Conservation (phyloP, 1,140 invertebrate species). For the Euglossa dilemma region DNA sequence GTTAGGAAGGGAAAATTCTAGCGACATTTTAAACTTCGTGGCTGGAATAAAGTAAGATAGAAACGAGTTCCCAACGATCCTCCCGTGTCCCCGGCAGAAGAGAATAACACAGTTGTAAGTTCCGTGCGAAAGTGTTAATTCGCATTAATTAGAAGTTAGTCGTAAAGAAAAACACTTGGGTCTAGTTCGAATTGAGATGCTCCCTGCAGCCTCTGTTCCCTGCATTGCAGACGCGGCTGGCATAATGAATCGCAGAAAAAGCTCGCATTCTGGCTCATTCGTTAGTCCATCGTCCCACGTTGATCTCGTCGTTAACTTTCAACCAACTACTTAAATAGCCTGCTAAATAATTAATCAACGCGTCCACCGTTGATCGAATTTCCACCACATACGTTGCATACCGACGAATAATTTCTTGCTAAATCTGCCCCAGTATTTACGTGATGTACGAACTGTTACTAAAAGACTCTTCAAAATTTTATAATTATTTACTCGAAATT, state of each 20-base stretch:
- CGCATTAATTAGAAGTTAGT: background rate
- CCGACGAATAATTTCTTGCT: no score
- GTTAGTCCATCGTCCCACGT: background rate
- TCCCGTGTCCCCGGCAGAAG: no score
- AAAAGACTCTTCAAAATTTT: no score
- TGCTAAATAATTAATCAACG: background rate
- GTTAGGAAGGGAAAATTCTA: no score
- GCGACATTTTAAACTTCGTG: no score
- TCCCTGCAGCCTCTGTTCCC: background rate
- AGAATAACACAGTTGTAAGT: background rate
- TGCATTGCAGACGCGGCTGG: background rate
- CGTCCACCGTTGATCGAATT: no score
- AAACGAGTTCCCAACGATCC: no score
- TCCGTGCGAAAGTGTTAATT: background rate
- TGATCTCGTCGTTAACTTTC: background rate
- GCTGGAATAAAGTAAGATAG: no score
- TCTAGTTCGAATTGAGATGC: conserved; percentile 12
- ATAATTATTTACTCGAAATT: no score
- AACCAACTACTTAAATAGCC: background rate
- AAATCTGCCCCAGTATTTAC: no score
- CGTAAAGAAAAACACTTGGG: background rate
- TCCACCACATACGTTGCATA: no score
- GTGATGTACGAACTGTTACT: no score
- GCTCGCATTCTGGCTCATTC: background rate
- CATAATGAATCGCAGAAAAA: background rate